A percentile compares a stretch with the other conserved stretches of the same genome.
phyloP scores from a whole-genome alignment of 2,797 vertebrate species.

The Hydrophis major region DNA sequence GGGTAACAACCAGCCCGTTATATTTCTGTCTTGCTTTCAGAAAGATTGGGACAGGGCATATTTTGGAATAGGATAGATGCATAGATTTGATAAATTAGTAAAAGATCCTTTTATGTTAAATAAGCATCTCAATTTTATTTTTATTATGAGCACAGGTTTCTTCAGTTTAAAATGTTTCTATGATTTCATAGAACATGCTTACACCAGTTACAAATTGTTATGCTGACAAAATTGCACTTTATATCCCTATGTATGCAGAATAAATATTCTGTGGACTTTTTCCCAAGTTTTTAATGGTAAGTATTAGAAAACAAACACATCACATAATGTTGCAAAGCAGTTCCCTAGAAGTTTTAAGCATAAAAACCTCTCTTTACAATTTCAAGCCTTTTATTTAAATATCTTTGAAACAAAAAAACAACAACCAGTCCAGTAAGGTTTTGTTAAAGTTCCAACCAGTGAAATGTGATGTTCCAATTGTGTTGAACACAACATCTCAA shows the following conservation, averaged over 20 bases:
- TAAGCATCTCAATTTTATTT: background rate
- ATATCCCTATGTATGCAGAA: background rate
- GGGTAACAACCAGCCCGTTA: no score
- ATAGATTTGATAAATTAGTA: background rate
- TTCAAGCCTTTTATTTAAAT: slow-evolving; percentile 1
- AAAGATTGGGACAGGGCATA: background rate
- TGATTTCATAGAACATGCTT: background rate
- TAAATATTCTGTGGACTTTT: background rate
- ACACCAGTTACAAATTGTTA: background rate
- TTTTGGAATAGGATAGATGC: background rate
- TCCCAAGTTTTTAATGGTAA: background rate
- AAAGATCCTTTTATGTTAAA: background rate
- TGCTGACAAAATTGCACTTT: background rate
- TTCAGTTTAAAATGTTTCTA: background rate
- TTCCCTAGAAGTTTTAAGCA: background rate
- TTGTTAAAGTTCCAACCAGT: slow-evolving; percentile 5
- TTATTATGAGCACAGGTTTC: background rate
- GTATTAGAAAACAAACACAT: background rate
- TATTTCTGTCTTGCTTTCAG: background rate
- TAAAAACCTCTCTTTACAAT: background rate
- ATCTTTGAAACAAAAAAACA: background rate
- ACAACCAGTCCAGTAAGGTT: background rate
- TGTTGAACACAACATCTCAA: background rate
- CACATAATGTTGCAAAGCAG: background rate
- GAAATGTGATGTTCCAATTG: background rate